phyloP scores from a whole-genome alignment of 2,113 vertebrate genomes.

The Microcebus jonahi region DNA sequence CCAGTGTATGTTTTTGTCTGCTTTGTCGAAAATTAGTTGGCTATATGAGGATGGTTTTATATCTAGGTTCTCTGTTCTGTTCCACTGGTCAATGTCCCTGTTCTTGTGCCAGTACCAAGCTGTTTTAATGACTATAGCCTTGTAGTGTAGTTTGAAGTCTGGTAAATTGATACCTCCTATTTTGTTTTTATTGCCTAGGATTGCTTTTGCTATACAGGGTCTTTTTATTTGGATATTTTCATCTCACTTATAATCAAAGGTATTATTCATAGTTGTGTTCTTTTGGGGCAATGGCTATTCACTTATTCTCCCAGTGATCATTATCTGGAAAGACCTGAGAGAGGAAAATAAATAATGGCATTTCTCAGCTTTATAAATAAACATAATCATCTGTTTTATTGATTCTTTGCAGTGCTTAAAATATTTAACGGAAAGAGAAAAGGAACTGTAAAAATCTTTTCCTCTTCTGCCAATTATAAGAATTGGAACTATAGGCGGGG shows the following conservation, averaged over 20 bases:
- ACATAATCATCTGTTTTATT: conserved; percentile 43
- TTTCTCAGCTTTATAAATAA: conserved; percentile 43
- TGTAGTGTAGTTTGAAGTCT: too few relatives aligned
- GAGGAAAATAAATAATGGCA: neutral
- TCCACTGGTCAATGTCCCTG: too few relatives aligned
- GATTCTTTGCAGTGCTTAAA: conserved; percentile 59
- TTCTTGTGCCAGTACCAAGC: too few relatives aligned
- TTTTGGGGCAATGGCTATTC: neutral
- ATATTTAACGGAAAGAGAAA: conserved; percentile 51
- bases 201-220: too few relatives aligned
- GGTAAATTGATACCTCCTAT: too few relatives aligned
- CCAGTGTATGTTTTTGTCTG: too few relatives aligned
- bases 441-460: conserved; percentile 51
- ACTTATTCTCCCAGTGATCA: neutral
- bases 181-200: too few relatives aligned
- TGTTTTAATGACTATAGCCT: too few relatives aligned
- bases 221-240: neutral
- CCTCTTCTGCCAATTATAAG: neutral
- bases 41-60: too few relatives aligned
- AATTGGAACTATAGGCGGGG: conserved; percentile 19
- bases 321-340: neutral
- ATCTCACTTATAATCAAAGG: neutral
- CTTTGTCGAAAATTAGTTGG: too few relatives aligned
- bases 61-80: too few relatives aligned
- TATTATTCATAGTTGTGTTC: neutral